Evolutionary conservation across 2,888 invertebrate species (phyloP).

Genomic region (Amphipyra berbera): DNA sequence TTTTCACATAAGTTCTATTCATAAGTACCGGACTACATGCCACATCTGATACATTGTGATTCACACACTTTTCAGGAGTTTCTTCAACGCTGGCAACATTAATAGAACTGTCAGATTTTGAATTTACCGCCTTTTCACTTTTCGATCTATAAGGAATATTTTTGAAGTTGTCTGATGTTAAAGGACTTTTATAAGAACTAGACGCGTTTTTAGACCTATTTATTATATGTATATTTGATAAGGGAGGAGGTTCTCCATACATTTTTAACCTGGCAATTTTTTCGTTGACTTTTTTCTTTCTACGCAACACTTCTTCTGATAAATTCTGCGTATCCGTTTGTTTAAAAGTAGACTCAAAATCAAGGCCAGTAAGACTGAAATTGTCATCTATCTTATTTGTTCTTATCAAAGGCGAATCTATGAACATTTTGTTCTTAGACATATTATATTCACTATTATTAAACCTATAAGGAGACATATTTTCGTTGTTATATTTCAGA

Average conservation of each 20-base stretch:
- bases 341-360: conserved; percentile 85
- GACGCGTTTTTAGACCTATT: conserved; percentile 77
- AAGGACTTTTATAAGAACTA: conserved; percentile 80
- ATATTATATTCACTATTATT: conserved; percentile 72
- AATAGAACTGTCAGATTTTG: conserved; percentile 42
- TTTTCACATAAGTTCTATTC: conserved; percentile 71
- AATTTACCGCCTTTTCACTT: background rate
- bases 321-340: conserved; percentile 72
- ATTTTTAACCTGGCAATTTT: conserved; percentile 86
- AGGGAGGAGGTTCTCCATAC: conserved; percentile 89
- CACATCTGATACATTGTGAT: conserved; percentile 31
- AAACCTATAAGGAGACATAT: conserved; percentile 79
- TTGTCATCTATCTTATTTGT: conserved; percentile 62
- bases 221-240: conserved; percentile 85
- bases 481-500: conserved; percentile 66
- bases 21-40: conserved; percentile 70
- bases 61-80: conserved; percentile 51
- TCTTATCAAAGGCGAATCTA: conserved; percentile 74
- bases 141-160: conserved; percentile 10
- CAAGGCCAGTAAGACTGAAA: conserved; percentile 80
- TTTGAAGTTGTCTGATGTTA: conserved; percentile 59
- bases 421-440: conserved; percentile 72
- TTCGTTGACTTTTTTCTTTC: conserved; percentile 76
- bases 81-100: conserved; percentile 65
- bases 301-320: conserved; percentile 69